Percentiles rank a stretch among this genome's conserved stretches.
These are phyloP conservation scores for Osmerus mordax DNA, from an alignment of 2,113 vertebrate species.

Conservation along the genomic window DNA sequence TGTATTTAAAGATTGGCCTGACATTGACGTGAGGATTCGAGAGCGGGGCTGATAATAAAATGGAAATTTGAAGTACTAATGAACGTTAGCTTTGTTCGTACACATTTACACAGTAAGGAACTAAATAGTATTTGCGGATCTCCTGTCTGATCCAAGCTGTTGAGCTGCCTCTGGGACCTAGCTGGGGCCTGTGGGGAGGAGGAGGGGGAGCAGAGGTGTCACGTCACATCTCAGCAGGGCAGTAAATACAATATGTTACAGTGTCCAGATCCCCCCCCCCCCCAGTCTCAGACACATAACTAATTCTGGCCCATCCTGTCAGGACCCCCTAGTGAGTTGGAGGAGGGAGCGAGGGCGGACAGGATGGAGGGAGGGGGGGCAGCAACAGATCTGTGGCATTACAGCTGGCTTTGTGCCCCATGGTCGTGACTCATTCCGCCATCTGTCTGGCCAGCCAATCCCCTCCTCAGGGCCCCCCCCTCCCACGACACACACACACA, in stretches of 20 bases:
- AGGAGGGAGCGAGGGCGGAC: constrained; percentile 31
- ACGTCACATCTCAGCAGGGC: constrained; percentile 65
- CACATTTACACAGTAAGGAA: not conserved
- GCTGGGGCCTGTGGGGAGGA: not conserved
- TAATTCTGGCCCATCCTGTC: not conserved
- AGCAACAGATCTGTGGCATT: constrained; percentile 51
- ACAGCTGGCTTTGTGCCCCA: constrained; percentile 72
- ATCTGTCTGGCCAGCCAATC: constrained; percentile 59
- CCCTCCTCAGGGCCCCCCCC: constrained; percentile 4
- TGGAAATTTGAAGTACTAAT: not conserved
- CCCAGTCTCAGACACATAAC: constrained; percentile 23
- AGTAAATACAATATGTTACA: constrained; percentile 62
- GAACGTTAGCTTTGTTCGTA: not conserved
- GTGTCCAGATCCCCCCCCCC: constrained; percentile 11
- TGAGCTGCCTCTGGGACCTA: not conserved
- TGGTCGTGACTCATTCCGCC: constrained; percentile 72
- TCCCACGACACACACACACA: not conserved
- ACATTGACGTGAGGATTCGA: too few relatives aligned
- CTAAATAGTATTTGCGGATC: constrained; percentile 45
- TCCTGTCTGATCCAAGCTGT: constrained; percentile 28
- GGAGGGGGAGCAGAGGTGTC: constrained; percentile 37
- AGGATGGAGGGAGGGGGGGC: constrained; percentile 37
- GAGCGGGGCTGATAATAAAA: too few relatives aligned
- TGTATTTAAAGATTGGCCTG: not conserved
- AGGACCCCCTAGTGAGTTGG: constrained; percentile 33